These are phyloP conservation scores for Meandrina meandrites DNA, from an alignment of 92 coral and sea anemone genomes.

Conservation along the genomic window DNA sequence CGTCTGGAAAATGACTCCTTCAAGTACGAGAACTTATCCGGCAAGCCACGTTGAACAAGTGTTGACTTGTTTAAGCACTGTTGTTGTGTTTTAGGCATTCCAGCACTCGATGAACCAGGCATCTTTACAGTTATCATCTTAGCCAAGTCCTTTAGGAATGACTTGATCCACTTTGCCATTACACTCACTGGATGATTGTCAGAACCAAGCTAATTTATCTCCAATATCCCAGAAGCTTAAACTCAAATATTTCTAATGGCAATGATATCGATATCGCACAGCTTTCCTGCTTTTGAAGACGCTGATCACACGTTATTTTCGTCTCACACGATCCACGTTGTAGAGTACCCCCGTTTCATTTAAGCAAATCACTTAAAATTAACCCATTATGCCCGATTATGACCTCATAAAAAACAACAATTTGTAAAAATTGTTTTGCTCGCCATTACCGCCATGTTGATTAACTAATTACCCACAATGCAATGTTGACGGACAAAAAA, in stretches of 20 bases:
- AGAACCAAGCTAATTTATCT: background rate
- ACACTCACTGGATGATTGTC: background rate
- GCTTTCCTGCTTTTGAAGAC: background rate
- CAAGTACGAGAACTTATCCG: background rate
- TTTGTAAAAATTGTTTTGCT: background rate
- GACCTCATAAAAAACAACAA: conserved; percentile 26
- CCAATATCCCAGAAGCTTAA: background rate
- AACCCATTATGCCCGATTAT: conserved; percentile 2
- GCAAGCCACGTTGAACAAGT: background rate
- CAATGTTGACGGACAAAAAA: background rate
- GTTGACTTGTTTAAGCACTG: background rate
- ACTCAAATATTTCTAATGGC: background rate
- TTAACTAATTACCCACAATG: conserved; percentile 18
- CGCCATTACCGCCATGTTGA: conserved; percentile 33
- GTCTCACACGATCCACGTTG: background rate
- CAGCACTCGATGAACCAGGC: background rate
- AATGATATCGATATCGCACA: background rate
- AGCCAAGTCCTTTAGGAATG: conserved; percentile 10
- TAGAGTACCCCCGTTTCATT: background rate
- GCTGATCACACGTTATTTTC: background rate
- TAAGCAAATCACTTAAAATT: background rate
- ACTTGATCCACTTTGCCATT: conserved; percentile 38
- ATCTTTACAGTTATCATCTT: conserved; percentile 2
- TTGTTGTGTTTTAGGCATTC: background rate
- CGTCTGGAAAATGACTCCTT: background rate